A percentile compares a stretch with the other conserved stretches of the same genome.
Conservation (phyloP, 2,797 vertebrate genomes). For the Aphelocoma californica region DNA sequence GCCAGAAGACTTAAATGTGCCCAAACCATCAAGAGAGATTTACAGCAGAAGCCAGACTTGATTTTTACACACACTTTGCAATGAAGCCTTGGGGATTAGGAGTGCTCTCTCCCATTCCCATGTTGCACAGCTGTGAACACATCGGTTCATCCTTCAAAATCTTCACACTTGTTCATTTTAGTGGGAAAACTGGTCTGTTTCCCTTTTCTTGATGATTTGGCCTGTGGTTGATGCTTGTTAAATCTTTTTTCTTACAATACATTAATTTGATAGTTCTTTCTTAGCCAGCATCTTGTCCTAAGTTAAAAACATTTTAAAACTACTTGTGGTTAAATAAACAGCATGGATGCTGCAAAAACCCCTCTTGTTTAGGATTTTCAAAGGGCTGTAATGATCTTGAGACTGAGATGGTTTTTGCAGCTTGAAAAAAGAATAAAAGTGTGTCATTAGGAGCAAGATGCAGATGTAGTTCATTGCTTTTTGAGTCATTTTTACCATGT, state of each 20-base stretch:
- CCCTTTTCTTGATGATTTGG: not conserved
- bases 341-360: not conserved
- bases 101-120: not conserved
- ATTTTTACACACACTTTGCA: not conserved
- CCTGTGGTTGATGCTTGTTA: not conserved
- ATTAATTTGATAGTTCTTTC: not conserved
- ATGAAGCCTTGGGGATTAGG: not conserved
- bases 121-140: not conserved
- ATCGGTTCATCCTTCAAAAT: not conserved
- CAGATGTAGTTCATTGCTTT: not conserved
- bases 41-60: not conserved
- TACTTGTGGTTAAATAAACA: not conserved
- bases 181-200: not conserved
- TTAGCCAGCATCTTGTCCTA: not conserved
- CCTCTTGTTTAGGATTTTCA: not conserved
- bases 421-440: not conserved
- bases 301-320: not conserved
- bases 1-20: not conserved
- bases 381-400: not conserved
- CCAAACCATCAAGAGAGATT: not conserved
- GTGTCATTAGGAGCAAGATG: not conserved
- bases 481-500: conserved; percentile 41
- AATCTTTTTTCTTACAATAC: not conserved
- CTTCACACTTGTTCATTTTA: not conserved
- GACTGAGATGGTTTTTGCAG: not conserved